Base-by-base conservation (phyloP, 1,140 invertebrate genomes). In the Anoplolepis gracilipes region DNA sequence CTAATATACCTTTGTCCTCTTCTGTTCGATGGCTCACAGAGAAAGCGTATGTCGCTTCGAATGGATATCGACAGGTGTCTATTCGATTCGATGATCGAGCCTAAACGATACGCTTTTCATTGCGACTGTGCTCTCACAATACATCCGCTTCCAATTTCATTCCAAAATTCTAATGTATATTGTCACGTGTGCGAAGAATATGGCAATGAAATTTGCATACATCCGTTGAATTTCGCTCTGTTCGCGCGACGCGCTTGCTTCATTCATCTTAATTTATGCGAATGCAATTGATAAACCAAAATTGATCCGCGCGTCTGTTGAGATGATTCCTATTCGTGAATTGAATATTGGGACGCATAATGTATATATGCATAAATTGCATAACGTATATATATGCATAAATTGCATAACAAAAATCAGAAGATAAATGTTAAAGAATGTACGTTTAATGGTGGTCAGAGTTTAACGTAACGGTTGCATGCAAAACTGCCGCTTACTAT, bases 381-480 rank as follows among this genome's bases (percentile, higher is more conserved):
- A 33, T 53, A 65, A 42, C 39, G n/a, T n/a, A n/a, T n/a, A n/a
- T 42, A 25, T 13, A 19, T 59, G 59, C 19, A 77, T 28, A n/a
- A 79, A 69, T 39, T 30, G 39, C 33, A 33, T 53, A 65, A 42
- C 39, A 13, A 61, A 42, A 77, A 70, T 64, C 10, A 19, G 11
- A 64, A 42, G 53, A 25, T 30, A 70, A 59, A 46, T 57, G 30
- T 55, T 46, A 62, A 49, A 85, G n/a, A 42, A 79, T 70, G 70
- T 85, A 85, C 28, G 28, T 73, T 86, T 42, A 87, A 91, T 87
- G 90, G 91, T 91, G 90, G 90, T 91, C 86, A 88, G 89, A 92
- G 90, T 90, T 62, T 91, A 91, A 91, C 90, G 90, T 91, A 91
- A 91, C 90, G 90, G 90, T 91, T 87, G 90, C 90, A 91, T 91